Evolutionary conservation across 1,140 invertebrate genomes (phyloP), one percentile per base, ranked within the genome.

Genomic region (Euglossa dilemma): DNA sequence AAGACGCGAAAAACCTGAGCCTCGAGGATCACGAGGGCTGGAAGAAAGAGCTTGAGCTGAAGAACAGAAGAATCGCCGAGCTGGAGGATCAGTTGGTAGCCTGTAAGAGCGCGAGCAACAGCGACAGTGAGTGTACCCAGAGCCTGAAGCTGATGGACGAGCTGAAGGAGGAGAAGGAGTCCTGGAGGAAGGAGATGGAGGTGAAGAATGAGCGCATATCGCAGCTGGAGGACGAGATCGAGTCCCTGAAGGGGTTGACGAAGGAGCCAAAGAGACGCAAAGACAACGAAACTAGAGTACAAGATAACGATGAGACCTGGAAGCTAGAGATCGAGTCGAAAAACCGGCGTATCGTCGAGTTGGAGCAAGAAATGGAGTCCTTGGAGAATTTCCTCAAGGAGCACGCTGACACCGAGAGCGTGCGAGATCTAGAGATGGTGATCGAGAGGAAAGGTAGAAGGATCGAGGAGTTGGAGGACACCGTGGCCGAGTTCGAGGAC

Each of bases 381-480:
- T 84, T 95, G 74, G 95, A 95, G 91, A 94, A 94, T 59, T 94
- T 95, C 23, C 90, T 95, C 20, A 93, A 93, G 81, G 93, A 95
- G 61, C 94, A 95, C 85, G 95, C 95, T 67, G 95, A 95, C 78
- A 95, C 95, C 63, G 94, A 95, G 45, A 94, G 95, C 80, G 93
- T 96, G 59, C 92, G 95, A 73, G 95, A 96, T 81, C 92, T 98
- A 66, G 97, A 98, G 92, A 96, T 97, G 80, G 79, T 78, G 23
- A 73, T 95, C 20, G 94, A 96, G 78, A 95, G 93, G 80, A 96
- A 95, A 92, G 93, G 94, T 56, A 95, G 94, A 81, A 95, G 97
- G 76, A 97, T 98, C 85, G 95, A 97, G 86, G 97, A 98, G 93
- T 92, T 98, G 66, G 97, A 98, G 92, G 96, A 98, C 82, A 89